Conservation (phyloP, 2,797 vertebrate genomes). For the Ptychadena robeensis region DNA sequence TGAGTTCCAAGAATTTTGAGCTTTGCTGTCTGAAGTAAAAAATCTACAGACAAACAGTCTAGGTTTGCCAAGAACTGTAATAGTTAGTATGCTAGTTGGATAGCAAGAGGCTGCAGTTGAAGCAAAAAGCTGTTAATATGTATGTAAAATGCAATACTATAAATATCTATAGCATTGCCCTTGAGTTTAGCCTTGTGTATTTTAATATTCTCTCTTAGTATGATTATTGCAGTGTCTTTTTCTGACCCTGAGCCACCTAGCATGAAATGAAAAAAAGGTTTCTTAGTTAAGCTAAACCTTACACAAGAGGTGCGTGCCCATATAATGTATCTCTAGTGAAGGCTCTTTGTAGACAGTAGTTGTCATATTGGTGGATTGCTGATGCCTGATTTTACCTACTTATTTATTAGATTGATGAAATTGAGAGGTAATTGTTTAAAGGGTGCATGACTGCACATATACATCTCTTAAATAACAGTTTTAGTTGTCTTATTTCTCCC, state of each 20-base stretch:
- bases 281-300: background rate
- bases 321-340: background rate
- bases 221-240: background rate
- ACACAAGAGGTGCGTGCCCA: background rate
- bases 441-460: background rate
- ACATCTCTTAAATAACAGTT: background rate
- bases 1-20: background rate
- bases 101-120: conserved; percentile 22
- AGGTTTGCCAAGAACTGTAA: conserved; percentile 21
- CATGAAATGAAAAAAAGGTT: background rate
- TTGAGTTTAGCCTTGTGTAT: background rate
- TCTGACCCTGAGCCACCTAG: background rate
- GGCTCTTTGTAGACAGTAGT: background rate
- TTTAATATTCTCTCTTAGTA: conserved; percentile 11
- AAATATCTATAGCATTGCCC: conserved; percentile 24
- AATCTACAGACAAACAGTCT: conserved; percentile 26
- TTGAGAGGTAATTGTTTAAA: background rate
- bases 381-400: background rate
- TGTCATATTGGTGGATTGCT: background rate
- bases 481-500: too few species aligned
- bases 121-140: conserved; percentile 13
- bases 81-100: conserved; percentile 23
- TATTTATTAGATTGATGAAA: background rate
- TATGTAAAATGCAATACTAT: conserved; percentile 13
- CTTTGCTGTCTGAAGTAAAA: conserved; percentile 16